Evolutionary conservation across 2,797 vertebrate species (phyloP), one percentile per base, ranked within the genome.

Genomic region (Petrocephalus schoutedeni): DNA sequence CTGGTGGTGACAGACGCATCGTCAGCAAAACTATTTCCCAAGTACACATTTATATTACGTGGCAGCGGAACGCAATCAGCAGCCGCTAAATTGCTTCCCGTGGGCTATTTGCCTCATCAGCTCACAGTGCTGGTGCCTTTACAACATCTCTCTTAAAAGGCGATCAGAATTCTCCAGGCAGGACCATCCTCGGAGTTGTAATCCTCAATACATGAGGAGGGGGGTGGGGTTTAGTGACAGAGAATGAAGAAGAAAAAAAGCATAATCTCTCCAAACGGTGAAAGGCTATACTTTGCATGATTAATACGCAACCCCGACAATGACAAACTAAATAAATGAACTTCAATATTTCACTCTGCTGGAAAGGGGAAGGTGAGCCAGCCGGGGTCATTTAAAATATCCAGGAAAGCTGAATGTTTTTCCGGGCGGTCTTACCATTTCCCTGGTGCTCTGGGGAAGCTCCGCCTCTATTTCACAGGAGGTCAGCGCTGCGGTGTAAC

Each of bases 81-180:
- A 85, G 89, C 58, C 74, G 87, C 89, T 90, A 91, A 90, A 90
- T 91, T 89, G 89, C 90, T 91, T 91, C 83, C 86, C 89, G 88
- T 56, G 87, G 56, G 86, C 89, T 67, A 80, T 87, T 89, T 49
- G 51, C 87, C 87, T 89, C 51, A 88, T 86, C 84, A 74, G 53
- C 16, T 23, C 83, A 84, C 61, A 56, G 86, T 71, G 84, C 86
- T 88, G 88, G 49, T 87, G 87, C 87, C 88, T 87, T 64, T 85
- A 84, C 61, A 88, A 51, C 57, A 36, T 87, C 51, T 86, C 87
- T 71, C 36, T 56, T 49, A 9, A 36, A 28, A 67, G 28, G 51
- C 36, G 51, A 74, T 85, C 59, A 23, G 59, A 74, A 32, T 64
- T 57, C 61, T 74, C 19, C 2, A 51, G 83, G 83, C 51, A 45